Conservation (phyloP, 2,113 vertebrate genomes). For the Orycteropus afer region DNA sequence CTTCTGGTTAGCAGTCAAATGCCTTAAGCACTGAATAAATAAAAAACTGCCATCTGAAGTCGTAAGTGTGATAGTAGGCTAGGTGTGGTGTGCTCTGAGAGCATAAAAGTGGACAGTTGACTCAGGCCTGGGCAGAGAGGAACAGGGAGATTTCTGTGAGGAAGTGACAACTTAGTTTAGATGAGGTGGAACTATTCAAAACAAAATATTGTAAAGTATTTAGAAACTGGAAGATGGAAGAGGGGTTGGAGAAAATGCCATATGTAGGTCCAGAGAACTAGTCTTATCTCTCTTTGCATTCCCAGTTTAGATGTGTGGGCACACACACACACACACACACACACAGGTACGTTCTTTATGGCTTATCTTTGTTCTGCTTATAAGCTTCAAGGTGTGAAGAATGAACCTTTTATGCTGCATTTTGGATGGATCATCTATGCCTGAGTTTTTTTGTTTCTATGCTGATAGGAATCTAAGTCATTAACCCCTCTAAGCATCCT, state of each 20-base stretch:
- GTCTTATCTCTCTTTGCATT: background rate
- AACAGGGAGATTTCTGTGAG: background rate
- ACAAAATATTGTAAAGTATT: background rate
- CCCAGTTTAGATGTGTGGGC: accelerated
- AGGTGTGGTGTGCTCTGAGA: background rate
- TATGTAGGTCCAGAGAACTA: background rate
- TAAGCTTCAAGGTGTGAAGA: constrained; percentile 49
- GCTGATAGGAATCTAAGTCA: constrained; percentile 67
- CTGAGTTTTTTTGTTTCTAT: constrained; percentile 38
- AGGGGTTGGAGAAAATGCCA: background rate
- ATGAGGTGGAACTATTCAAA: background rate
- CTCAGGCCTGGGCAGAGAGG: background rate
- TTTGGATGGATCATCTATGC: constrained; percentile 41
- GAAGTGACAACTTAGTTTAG: background rate
- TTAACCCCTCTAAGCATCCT: constrained; percentile 20
- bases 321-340: background rate
- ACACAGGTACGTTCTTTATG: background rate
- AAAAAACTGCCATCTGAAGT: background rate
- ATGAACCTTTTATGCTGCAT: constrained; percentile 38
- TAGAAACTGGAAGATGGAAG: background rate
- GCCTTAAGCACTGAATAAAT: too few relatives aligned
- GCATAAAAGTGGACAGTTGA: background rate
- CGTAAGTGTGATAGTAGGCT: accelerated
- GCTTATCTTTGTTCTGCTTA: constrained; percentile 25
- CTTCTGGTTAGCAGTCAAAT: too few relatives aligned